Percentiles rank a stretch among this genome's conserved stretches.
phyloP scores from a whole-genome alignment of 2,797 vertebrate species.

The Anomalospiza imberbis region DNA sequence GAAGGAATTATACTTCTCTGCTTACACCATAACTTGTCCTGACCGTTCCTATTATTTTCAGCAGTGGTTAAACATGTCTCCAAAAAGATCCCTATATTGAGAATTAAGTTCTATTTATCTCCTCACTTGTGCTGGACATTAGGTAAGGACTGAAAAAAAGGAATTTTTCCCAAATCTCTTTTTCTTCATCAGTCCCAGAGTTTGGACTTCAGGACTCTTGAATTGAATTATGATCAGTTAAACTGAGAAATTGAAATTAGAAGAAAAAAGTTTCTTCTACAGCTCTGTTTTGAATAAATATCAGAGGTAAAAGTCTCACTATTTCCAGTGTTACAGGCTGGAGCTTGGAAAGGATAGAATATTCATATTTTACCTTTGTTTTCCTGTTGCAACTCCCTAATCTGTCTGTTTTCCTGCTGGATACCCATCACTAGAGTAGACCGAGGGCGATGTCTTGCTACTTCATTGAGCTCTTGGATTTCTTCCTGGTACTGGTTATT shows the following conservation, averaged over 20 bases:
- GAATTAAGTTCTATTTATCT: background rate
- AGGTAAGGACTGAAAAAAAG: background rate
- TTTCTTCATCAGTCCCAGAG: background rate
- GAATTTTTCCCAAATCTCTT: background rate
- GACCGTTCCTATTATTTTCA: background rate
- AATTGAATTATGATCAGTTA: background rate
- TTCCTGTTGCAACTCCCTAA: conserved; percentile 93
- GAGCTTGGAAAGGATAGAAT: background rate
- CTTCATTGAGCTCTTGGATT: conserved; percentile 94
- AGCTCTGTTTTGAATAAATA: background rate
- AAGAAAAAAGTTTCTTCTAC: background rate
- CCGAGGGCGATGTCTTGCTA: conserved; percentile 94
- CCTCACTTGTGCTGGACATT: background rate
- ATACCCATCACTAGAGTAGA: conserved; percentile 95
- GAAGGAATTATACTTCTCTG: background rate
- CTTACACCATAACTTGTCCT: background rate
- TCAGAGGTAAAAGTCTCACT: background rate
- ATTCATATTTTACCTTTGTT: conserved; percentile 86
- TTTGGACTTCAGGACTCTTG: background rate
- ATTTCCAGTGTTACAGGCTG: background rate
- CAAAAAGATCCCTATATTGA: background rate
- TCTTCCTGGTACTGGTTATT: conserved; percentile 92
- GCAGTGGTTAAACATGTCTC: background rate
- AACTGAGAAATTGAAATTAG: background rate
- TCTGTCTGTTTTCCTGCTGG: conserved; percentile 97